Conservation (phyloP, 2,113 vertebrate genomes). For the Burhinus bistriatus region DNA sequence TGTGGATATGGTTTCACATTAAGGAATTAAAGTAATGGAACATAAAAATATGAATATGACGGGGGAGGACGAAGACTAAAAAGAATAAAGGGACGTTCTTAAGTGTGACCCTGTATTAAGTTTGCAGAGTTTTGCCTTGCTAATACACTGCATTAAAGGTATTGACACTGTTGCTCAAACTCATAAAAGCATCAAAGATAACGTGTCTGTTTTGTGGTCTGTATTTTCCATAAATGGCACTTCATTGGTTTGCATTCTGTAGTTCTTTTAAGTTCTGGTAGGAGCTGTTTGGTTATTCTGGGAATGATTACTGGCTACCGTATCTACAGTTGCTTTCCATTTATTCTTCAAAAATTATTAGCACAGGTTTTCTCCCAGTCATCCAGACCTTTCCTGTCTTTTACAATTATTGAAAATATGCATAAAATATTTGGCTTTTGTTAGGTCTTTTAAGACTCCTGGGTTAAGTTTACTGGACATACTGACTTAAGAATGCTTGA, state of each 20-base stretch:
- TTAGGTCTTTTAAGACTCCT: neutral
- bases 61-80: neutral
- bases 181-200: neutral
- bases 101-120: neutral
- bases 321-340: neutral
- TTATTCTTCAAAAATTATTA: neutral
- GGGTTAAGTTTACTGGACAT: neutral
- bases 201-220: neutral
- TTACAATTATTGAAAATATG: neutral
- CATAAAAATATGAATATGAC: neutral
- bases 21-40: neutral
- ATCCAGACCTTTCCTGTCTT: neutral
- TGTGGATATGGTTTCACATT: neutral
- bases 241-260: neutral
- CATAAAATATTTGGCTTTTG: neutral
- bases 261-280: neutral
- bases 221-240: neutral
- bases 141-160: neutral
- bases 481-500: neutral
- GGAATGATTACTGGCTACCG: neutral
- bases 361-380: neutral
- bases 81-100: neutral
- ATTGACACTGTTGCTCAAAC: neutral
- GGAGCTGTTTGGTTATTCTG: neutral
- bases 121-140: neutral